These are phyloP conservation scores for Papilio machaon DNA, from an alignment of 1,140 invertebrate species.

Conservation along the genomic window DNA sequence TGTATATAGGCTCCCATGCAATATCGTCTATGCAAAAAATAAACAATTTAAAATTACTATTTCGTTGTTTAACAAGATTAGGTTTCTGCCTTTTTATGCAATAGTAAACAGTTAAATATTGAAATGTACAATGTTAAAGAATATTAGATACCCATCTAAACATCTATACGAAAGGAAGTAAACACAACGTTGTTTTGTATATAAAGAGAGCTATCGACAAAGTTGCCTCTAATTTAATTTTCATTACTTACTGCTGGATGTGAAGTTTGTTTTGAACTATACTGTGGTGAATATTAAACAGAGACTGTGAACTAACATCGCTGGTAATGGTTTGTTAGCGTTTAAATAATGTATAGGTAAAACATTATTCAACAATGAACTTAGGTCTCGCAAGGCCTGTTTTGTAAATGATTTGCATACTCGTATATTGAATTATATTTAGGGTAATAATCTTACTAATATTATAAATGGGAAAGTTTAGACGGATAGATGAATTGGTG, in stretches of 20 bases:
- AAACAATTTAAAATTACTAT: too few species aligned
- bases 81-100: too few species aligned
- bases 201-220: slow-evolving; percentile 23
- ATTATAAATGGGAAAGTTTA: too few species aligned
- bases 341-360: slow-evolving; percentile 25
- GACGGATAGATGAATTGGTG: too few species aligned
- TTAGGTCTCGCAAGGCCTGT: slow-evolving; percentile 5
- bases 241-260: slow-evolving; percentile 34
- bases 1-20: background rate
- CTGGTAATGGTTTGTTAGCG: background rate
- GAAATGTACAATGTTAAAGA: background rate
- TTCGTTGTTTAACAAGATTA: too few species aligned
- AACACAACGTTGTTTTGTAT: slow-evolving; percentile 35
- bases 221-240: slow-evolving; percentile 36
- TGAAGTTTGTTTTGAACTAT: slow-evolving; percentile 36
- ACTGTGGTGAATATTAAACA: slow-evolving; percentile 35
- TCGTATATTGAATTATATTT: background rate
- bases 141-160: background rate
- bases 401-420: background rate
- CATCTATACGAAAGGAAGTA: background rate
- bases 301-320: slow-evolving; percentile 30
- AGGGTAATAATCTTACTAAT: too few species aligned
- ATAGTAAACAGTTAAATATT: background rate
- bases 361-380: background rate
- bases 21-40: background rate